Evolutionary conservation across 2,888 invertebrate species (phyloP), one percentile per base, ranked within the genome.

Genomic region (Formica aserva): DNA sequence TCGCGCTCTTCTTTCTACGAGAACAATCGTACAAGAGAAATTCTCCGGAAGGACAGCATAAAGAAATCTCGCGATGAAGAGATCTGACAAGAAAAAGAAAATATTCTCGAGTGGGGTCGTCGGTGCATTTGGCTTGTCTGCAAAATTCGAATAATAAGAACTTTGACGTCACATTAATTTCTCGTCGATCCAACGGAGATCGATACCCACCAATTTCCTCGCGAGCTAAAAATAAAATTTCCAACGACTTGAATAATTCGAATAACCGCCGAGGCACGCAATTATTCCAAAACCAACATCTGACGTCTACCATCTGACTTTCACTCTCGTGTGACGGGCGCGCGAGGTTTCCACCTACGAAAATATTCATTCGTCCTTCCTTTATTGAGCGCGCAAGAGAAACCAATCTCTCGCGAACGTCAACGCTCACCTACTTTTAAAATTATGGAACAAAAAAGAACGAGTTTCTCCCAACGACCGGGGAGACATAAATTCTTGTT

Each of bases 401-500:
- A 29, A 67, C 3, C 29, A 52, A 8, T 32, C 65, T 15, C 41
- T 41, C 69, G 55, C 69, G 38, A 41, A 41, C n/a, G 22, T 77
- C 65, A 63, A 63, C 32, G 18, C 35, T 65, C 71, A 69, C 41
- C 71, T 57, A 77, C 65, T 76, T 76, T 69, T 67, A 41, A 77
- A 77, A 77, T 77, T 77, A 41, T 57, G 29, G 57, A 41, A 48
- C 22, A 22, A 41, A 77, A 67, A 77, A 29, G 41, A 29, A 55
- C 29, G 55, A 67, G 57, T 77, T 22, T 41, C 26, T 32, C 26
- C n/a, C 41, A 66, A 69, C 55, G 26, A 57, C 38, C 38, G 71
- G 29, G 15, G 69, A 52, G 52, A 66, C 52, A 41, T 77, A 69
- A 77, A 77, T 77, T 77, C 71, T 71, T 57, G 77, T 77, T 71